Conservation (phyloP, 2,888 invertebrate species). For the Lasioglossum zephyrum region DNA sequence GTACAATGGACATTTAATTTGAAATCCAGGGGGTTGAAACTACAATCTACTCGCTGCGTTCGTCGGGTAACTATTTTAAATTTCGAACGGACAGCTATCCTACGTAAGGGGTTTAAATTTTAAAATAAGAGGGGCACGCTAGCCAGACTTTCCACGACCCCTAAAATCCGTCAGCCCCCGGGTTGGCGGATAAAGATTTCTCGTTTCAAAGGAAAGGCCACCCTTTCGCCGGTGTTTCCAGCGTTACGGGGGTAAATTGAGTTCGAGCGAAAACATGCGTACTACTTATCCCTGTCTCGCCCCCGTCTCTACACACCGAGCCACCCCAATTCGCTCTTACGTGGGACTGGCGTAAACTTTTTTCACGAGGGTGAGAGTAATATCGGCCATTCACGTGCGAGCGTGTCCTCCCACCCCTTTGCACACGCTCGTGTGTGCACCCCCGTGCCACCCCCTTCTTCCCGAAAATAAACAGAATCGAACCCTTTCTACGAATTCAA, state of each 20-base stretch:
- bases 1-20: background rate
- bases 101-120: background rate
- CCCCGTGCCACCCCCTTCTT: conserved; percentile 56
- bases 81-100: background rate
- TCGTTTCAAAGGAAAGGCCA: conserved; percentile 50
- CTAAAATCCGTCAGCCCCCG: conserved; percentile 23
- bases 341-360: conserved; percentile 66
- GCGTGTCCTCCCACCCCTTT: conserved; percentile 55
- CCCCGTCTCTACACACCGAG: conserved; percentile 42
- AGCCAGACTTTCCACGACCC: conserved; percentile 13
- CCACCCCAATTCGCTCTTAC: conserved; percentile 55
- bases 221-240: conserved; percentile 49
- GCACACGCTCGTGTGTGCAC: background rate
- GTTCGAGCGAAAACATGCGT: conserved; percentile 61
- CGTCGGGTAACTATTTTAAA: background rate
- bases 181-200: conserved; percentile 51
- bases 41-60: background rate
- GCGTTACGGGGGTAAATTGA: conserved; percentile 53
- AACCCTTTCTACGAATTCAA: conserved; percentile 81
- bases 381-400: conserved; percentile 66
- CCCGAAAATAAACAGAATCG: conserved; percentile 81
- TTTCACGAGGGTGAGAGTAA: conserved; percentile 65
- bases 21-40: background rate
- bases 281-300: conserved; percentile 51
- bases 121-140: background rate